Evolutionary conservation across 2,797 vertebrate species (phyloP).

Genomic region (Muraenolepis orangiensis): DNA sequence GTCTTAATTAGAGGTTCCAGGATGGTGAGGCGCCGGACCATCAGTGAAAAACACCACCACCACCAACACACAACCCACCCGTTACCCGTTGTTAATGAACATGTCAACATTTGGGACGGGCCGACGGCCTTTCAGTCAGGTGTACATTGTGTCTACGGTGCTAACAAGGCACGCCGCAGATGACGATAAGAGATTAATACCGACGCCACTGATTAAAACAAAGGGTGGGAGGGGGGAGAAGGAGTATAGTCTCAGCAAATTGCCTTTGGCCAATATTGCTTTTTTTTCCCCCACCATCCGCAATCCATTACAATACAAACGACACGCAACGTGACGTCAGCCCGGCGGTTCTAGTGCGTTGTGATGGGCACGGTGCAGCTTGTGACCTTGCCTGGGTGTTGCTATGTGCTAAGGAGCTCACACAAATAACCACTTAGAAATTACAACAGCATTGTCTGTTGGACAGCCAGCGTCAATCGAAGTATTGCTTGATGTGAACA

Average conservation of each 20-base stretch:
- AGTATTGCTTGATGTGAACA: neutral
- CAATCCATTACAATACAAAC: neutral
- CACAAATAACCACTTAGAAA: neutral
- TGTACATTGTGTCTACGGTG: conserved; percentile 1
- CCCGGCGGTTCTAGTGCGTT: neutral
- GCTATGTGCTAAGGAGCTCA: neutral
- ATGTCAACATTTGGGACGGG: conserved; percentile 23
- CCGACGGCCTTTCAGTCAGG: conserved; percentile 22
- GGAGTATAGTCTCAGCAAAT: neutral
- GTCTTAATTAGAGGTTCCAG: conserved; percentile 70
- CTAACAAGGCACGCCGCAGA: conserved; percentile 2
- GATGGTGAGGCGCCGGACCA: conserved; percentile 10
- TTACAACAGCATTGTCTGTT: neutral
- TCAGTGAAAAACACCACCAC: conserved; percentile 23
- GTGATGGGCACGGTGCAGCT: neutral
- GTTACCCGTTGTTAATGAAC: conserved; percentile 33
- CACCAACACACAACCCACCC: conserved; percentile 22
- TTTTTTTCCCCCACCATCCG: neutral
- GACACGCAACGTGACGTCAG: neutral
- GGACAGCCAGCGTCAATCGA: neutral
- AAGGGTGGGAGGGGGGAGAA: neutral
- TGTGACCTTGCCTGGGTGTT: neutral
- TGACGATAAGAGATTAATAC: neutral
- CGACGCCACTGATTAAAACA: neutral
- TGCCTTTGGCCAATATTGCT: neutral